These are phyloP conservation scores for Corythoichthys haematopterus DNA, from an alignment of 2,113 vertebrate species.

Conservation along the genomic window DNA sequence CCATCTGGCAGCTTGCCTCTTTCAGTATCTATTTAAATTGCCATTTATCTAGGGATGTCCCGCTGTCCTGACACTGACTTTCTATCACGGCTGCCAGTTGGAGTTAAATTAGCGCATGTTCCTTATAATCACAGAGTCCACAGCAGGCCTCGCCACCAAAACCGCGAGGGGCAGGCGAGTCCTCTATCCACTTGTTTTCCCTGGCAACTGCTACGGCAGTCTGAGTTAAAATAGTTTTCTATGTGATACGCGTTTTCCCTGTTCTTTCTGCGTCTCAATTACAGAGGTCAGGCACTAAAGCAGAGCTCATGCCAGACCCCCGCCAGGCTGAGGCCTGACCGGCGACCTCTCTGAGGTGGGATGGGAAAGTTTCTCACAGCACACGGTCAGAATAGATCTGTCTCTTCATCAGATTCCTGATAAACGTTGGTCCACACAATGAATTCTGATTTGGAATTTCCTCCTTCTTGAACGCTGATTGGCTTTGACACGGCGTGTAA, in stretches of 20 bases:
- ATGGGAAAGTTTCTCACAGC: constrained; percentile 53
- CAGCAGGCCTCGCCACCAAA: constrained; percentile 57
- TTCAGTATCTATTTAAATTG: background rate
- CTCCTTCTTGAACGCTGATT: constrained; percentile 3
- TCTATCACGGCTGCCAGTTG: constrained; percentile 31
- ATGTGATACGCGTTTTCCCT: constrained; percentile 62
- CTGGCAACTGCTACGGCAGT: constrained; percentile 62
- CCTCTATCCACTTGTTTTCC: constrained; percentile 68
- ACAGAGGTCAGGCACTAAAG: constrained; percentile 62
- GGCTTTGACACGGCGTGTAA: constrained; percentile 33
- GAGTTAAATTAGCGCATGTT: constrained; percentile 59
- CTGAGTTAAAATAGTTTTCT: constrained; percentile 70
- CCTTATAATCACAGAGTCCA: constrained; percentile 65
- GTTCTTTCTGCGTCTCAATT: constrained; percentile 66
- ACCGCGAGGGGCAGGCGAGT: constrained; percentile 62
- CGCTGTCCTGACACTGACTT: constrained; percentile 31
- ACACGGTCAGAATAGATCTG: constrained; percentile 57
- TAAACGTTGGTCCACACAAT: constrained; percentile 22
- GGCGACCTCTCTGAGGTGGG: constrained; percentile 56
- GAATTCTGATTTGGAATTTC: background rate
- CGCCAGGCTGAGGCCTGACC: constrained; percentile 48
- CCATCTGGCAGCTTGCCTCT: background rate
- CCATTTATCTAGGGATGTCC: constrained; percentile 30
- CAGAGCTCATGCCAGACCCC: constrained; percentile 50
- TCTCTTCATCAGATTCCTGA: constrained; percentile 52